These are phyloP conservation scores for Saguinus midas DNA, from an alignment of 2,113 vertebrate genomes.

Conservation along the genomic window DNA sequence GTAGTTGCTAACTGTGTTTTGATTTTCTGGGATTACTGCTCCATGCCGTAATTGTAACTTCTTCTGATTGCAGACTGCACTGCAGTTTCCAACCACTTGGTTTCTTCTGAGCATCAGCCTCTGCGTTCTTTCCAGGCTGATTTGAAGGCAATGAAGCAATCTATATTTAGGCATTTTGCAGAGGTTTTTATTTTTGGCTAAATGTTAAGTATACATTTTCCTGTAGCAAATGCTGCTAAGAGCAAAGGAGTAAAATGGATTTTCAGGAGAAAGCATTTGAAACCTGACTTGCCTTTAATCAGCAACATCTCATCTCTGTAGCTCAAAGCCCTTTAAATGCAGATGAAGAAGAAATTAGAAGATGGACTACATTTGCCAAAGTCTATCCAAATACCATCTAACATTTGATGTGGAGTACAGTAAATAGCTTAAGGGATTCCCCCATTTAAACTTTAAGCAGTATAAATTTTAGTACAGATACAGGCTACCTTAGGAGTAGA, in stretches of 20 bases:
- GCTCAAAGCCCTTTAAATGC: not conserved
- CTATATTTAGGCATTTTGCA: slow-evolving; percentile 81
- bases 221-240: slow-evolving; percentile 34
- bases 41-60: slow-evolving; percentile 66
- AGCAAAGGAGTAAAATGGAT: not conserved
- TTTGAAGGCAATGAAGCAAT: slow-evolving; percentile 79
- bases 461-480: not conserved
- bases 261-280: not conserved
- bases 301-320: fast-evolving
- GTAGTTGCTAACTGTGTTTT: slow-evolving; percentile 79
- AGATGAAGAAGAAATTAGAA: not conserved
- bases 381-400: not conserved
- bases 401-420: not conserved
- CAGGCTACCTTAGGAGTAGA: too few relatives aligned
- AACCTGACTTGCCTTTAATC: slow-evolving; percentile 22
- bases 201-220: slow-evolving; percentile 69
- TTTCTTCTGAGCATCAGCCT: slow-evolving; percentile 45
- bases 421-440: too few relatives aligned
- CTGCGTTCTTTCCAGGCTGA: slow-evolving; percentile 58
- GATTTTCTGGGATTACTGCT: slow-evolving; percentile 77
- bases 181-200: slow-evolving; percentile 69
- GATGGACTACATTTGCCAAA: not conserved
- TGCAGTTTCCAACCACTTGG: not conserved
- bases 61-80: slow-evolving; percentile 67
- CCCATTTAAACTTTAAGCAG: not conserved